Base-by-base conservation (phyloP, 1,140 invertebrate genomes). In the Chymomyza costata region DNA sequence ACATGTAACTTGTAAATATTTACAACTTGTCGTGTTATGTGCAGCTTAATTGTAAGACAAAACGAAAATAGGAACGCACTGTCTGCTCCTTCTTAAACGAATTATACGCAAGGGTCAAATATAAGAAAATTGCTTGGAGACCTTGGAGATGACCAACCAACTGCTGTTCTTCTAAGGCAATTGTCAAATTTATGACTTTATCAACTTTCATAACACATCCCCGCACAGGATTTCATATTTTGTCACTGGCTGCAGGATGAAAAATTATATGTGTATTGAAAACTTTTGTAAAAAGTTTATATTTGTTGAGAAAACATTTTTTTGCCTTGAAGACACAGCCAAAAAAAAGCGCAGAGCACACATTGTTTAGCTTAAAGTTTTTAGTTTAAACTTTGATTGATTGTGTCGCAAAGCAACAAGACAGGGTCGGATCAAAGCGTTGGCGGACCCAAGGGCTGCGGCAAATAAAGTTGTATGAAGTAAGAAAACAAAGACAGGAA, bases 51-150 rank as follows among this genome's bases (percentile, higher is more conserved):
- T 25, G 61, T 61, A 62, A 61, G 39, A 52, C 57, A 61, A 25
- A 8, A 25, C 21, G n/a, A 25, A 25, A 8, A 25, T 25, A 25
- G 3, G n/a, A n/a, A 5, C 3, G 21, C 21, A 25, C 8, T 25
- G 3, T 25, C 3, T 25, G 21, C 21, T 25, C n/a, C n/a, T n/a
- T n/a, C n/a, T n/a, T n/a, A n/a, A n/a, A n/a, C n/a, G 21, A 25
- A 25, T 61, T 52, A 62, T 61, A 61, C 58, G 50, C 58, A 48
- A 61, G 56, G 58, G 58, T 39, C 61, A 62, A 62, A 65, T 56
- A 38, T 45, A 49, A 19, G 45, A 64, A 63, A 56, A 64, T 64
- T 64, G 60, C 43, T 64, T 50, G 38, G 51, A 45, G 59, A 55
- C 61, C 58, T 8, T 8, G 3, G 21, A 25, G 3, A 3, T 25